Evolutionary conservation across 2,113 vertebrate species (phyloP).

Genomic region (Ictidomys tridecemlineatus): DNA sequence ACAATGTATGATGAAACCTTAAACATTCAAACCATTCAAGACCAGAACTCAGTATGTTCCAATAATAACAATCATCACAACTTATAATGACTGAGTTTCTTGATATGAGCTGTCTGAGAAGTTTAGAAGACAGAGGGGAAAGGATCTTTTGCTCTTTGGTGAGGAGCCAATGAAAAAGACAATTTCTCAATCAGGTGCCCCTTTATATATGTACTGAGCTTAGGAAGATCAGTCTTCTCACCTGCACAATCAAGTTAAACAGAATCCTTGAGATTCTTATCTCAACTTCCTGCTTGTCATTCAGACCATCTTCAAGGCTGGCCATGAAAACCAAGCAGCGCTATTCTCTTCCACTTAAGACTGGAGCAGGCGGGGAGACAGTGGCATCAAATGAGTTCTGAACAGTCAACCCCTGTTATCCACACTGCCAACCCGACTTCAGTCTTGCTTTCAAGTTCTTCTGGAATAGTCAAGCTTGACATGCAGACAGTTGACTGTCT

Average conservation of each 20-base stretch:
- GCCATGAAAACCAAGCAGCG: neutral
- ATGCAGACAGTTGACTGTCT: neutral
- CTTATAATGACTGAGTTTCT: neutral
- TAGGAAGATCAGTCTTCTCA: neutral
- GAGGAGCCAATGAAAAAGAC: neutral
- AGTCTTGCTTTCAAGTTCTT: constrained; percentile 54
- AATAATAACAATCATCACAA: neutral
- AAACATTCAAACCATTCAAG: neutral
- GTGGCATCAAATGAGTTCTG: neutral
- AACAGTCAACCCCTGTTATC: neutral
- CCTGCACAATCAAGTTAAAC: neutral
- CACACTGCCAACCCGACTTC: neutral
- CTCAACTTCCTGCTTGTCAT: neutral
- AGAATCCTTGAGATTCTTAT: neutral
- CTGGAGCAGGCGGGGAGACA: neutral
- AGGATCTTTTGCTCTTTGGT: neutral
- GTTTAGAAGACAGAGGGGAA: neutral
- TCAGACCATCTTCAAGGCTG: neutral
- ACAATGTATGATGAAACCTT: neutral
- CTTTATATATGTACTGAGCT: neutral
- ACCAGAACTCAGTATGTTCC: neutral
- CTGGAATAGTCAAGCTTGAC: constrained; percentile 14
- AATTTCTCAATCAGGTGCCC: neutral
- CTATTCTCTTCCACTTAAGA: neutral
- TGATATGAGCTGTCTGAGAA: neutral